These are phyloP conservation scores for Bombus pascuorum DNA, from an alignment of 1,140 invertebrate genomes.

Conservation along the genomic window DNA sequence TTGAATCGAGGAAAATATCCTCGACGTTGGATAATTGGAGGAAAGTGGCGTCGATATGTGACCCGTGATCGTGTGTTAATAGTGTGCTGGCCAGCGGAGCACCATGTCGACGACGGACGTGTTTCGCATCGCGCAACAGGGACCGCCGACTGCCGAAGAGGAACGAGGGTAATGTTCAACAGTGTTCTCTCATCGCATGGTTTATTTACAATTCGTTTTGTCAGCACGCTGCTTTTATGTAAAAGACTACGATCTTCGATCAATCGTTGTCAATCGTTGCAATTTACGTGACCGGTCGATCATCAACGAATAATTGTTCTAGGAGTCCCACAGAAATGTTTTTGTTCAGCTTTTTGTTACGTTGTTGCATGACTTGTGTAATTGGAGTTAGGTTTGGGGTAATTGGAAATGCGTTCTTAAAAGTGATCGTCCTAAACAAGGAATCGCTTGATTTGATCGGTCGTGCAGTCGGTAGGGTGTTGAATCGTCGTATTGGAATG, in stretches of 20 bases:
- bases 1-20: constrained; percentile 20
- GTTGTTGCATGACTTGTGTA: neutral
- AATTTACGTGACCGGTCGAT: neutral
- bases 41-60: constrained; percentile 43
- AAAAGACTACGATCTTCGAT: neutral
- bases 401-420: neutral
- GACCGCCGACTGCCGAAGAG: constrained; percentile 62
- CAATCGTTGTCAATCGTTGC: neutral
- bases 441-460: neutral
- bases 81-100: constrained; percentile 37
- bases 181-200: neutral
- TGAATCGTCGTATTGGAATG: constrained; percentile 11
- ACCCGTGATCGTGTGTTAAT: constrained; percentile 46
- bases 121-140: constrained; percentile 68
- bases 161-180: constrained; percentile 71
- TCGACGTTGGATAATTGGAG: neutral
- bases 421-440: neutral
- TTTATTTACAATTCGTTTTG: neutral
- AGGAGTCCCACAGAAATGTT: constrained; percentile 6
- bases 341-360: neutral
- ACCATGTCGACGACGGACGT: constrained; percentile 75
- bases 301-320: constrained; percentile 7
- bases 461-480: neutral
- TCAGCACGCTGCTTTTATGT: neutral
- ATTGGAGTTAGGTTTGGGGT: no score